These are phyloP conservation scores for Astur gentilis DNA, from an alignment of 2,113 vertebrate species.

Conservation along the genomic window DNA sequence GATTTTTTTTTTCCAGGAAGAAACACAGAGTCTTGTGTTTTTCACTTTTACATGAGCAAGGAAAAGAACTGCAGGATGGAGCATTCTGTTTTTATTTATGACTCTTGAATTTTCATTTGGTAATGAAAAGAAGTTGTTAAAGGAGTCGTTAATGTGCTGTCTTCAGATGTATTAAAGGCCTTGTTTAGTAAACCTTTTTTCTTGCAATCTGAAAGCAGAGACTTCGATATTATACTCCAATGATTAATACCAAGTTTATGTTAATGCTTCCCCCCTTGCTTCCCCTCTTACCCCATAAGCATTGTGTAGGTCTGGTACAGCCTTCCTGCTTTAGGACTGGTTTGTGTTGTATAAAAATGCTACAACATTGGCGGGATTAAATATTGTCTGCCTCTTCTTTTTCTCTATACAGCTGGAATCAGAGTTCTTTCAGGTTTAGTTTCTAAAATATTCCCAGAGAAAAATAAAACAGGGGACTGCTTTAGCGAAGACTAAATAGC, in stretches of 20 bases:
- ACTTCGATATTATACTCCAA: background rate
- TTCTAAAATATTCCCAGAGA: background rate
- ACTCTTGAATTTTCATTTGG: background rate
- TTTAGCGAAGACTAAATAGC: background rate
- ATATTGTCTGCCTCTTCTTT: background rate
- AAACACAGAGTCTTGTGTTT: background rate
- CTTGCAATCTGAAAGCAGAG: background rate
- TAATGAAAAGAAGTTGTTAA: background rate
- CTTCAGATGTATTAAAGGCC: background rate
- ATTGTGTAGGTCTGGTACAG: background rate
- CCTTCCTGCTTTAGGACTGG: background rate
- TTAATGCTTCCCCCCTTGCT: background rate
- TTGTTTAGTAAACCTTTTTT: background rate
- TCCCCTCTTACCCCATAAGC: background rate
- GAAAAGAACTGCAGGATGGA: background rate
- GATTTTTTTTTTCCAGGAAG: background rate
- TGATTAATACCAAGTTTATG: background rate
- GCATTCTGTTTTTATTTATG: background rate
- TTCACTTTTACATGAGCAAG: background rate
- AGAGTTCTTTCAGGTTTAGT: background rate
- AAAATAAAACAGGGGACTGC: background rate
- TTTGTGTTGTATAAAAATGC: background rate
- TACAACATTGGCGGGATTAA: background rate
- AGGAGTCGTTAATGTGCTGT: background rate
- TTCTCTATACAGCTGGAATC: background rate